Base-by-base conservation (phyloP, 2,797 vertebrate species). In the Sebastes vulpes region DNA sequence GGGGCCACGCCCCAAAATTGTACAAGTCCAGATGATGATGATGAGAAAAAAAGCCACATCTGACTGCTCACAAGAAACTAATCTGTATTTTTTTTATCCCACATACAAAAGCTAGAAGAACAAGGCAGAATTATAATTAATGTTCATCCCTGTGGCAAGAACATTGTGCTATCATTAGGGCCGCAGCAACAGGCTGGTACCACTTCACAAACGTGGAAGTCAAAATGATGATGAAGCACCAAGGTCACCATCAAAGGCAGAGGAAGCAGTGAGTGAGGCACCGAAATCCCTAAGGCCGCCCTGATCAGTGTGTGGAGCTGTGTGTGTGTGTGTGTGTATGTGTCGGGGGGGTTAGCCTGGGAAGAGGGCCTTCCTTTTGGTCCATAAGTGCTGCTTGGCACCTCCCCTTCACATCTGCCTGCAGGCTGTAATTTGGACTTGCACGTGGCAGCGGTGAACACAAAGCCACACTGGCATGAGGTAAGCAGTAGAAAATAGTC, bases 391-490 rank as follows among this genome's bases (percentile, higher is more conserved):
- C 59, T 54, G 90, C 84, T 85, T 88, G 89, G 91, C 79, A 89
- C 90, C 83, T 93, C 86, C 87, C 82, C 86, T 90, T 88, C 79
- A 91, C 89, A 92, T 90, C 89, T 89, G 90, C 84, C 86, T 87
- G 65, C 85, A 91, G 89, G 92, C 93, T 94, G 85, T 95, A 95
- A 96, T 96, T 96, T 95, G 82, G 93, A 82, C 65, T 75, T 94
- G 92, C 92, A 95, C 91, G 91, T 93, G 94, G 93, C 93, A 89
- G 92, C 50, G 91, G 94, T 91, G 83, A 91, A 83, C 85, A 85
- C 85, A 90, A 94, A 94, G 90, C 95, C 95, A 90, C 93, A 93
- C 59, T 86, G 88, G 89, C 89, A 94, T 94, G 92, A 94, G 91
- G 92, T 94, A 92, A 92, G 90, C 68, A 26, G 87, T n/a, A 91